phyloP scores from a whole-genome alignment of 1,140 invertebrate genomes.

The Trichonephila clavipes region DNA sequence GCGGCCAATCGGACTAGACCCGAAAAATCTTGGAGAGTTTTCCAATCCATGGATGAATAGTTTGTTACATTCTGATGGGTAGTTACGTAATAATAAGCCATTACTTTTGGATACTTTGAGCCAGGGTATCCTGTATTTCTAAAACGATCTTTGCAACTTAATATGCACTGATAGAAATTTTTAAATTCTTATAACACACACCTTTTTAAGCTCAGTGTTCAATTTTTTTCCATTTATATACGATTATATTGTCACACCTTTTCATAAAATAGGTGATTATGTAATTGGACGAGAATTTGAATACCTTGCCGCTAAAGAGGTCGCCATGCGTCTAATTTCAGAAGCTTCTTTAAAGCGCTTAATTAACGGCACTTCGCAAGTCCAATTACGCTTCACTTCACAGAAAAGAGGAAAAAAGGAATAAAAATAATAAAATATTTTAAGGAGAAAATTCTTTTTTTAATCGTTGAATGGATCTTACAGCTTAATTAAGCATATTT shows the following conservation, averaged over 20 bases:
- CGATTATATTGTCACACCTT: background rate
- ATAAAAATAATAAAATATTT: background rate
- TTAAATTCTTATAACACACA: background rate
- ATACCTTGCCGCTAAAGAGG: background rate
- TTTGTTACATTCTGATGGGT: too few relatives aligned
- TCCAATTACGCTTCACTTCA: background rate
- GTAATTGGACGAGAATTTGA: slow-evolving; percentile 5
- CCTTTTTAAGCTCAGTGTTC: background rate
- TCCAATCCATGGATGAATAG: too few relatives aligned
- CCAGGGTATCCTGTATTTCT: background rate
- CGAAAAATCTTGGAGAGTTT: too few relatives aligned
- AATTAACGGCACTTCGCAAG: slow-evolving; percentile 14
- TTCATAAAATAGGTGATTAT: background rate
- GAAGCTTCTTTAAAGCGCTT: slow-evolving; percentile 13
- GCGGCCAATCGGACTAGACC: too few relatives aligned
- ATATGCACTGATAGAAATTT: background rate
- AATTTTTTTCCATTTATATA: background rate
- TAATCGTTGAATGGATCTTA: background rate
- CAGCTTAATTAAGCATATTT: slow-evolving; percentile 27
- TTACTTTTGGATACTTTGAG: too few relatives aligned
- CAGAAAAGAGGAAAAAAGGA: background rate
- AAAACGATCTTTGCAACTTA: background rate
- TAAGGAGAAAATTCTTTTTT: background rate
- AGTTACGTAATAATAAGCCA: too few relatives aligned
- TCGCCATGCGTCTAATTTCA: background rate